Evolutionary conservation across 2,797 vertebrate species (phyloP), one percentile per base, ranked within the genome.

Genomic region (Neomorphus geoffroyi): DNA sequence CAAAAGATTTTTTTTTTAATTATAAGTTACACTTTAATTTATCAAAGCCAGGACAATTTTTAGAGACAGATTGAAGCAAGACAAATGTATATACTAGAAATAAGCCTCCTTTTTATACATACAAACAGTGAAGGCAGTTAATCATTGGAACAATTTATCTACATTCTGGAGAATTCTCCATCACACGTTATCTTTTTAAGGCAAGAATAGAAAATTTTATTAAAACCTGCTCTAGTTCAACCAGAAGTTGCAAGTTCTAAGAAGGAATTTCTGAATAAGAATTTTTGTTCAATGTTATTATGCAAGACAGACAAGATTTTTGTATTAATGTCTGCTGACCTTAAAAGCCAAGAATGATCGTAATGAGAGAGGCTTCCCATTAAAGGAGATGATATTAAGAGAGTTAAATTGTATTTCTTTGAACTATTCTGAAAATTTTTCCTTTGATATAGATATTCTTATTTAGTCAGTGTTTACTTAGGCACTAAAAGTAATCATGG

Each of bases 361-460:
- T 85, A 94, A 92, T 82, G 78, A 88, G 53, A 94, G 74, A 82
- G n/a, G 58, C 82, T 94, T 94, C 64, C 56, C 54, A 72, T 74
- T 94, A 93, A 90, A 94, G 74, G n/a, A 80, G 67, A 78, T 71
- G 10, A 85, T 74, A 90, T 87, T 85, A 89, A 89, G 54, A 50
- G 26, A 74, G 82, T 83, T 91, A 90, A 94, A 89, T 35, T 72
- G 27, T 82, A 85, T 94, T 96, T 87, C 86, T 94, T 85, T 90
- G 72, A 92, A 83, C 57, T 62, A 69, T 18, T 85, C 66, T 74
- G 80, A 91, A 85, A 74, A 71, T 58, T 90, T 80, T 90, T 95
- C 50, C 90, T 96, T 96, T 96, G 90, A 96, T 94, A 82, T 43
- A 92, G 85, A 91, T 90, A 95, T 93, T 92, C 79, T 80, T 73